Evolutionary conservation across 2,113 vertebrate species (phyloP).

Genomic region (Arvicanthis niloticus): DNA sequence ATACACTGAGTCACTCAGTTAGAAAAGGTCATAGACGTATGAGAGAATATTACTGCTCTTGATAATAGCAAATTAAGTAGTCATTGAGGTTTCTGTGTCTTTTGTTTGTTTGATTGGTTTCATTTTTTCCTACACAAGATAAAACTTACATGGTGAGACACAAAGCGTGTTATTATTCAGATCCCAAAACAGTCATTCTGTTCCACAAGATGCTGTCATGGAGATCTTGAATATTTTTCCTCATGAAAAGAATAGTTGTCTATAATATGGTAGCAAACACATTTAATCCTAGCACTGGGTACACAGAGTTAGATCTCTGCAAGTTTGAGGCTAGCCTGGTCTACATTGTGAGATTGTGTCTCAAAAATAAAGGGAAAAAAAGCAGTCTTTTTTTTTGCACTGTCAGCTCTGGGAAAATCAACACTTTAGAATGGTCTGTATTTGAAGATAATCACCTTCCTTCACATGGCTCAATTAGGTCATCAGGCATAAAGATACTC

Average conservation of each 20-base stretch:
- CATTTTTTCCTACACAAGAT: background rate
- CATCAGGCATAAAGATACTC: background rate
- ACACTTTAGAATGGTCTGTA: background rate
- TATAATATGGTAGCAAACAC: background rate
- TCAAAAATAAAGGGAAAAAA: background rate
- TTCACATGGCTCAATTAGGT: background rate
- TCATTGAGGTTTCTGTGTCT: constrained; percentile 11
- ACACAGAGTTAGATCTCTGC: background rate
- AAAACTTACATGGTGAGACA: background rate
- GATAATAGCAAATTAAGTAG: background rate
- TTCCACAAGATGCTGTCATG: background rate
- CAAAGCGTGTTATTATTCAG: constrained; percentile 25
- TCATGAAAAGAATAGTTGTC: background rate
- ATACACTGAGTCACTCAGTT: background rate
- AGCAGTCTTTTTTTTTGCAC: background rate
- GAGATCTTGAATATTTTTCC: background rate
- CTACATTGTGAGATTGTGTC: background rate
- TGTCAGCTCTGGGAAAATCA: background rate
- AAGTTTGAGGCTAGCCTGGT: background rate
- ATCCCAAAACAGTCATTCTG: background rate
- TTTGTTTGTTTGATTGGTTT: background rate
- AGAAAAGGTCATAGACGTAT: background rate
- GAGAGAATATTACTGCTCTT: background rate
- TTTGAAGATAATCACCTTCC: constrained; percentile 32
- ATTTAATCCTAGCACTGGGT: background rate